These are phyloP conservation scores for Xylophagus ater DNA, from an alignment of 2,888 invertebrate genomes.

Conservation along the genomic window DNA sequence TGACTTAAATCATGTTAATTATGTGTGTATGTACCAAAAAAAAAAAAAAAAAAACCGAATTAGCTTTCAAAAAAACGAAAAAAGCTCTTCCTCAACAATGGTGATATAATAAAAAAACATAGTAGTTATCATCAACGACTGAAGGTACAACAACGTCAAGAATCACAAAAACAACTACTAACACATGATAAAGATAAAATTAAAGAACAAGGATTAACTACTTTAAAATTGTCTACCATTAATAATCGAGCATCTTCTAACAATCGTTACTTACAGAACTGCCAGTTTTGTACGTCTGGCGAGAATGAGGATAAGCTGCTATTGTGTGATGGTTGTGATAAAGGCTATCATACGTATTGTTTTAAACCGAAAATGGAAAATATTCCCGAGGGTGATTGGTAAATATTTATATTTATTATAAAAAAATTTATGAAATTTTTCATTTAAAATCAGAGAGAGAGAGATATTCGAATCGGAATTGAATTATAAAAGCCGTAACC, in stretches of 20 bases:
- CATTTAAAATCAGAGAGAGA: too few relatives aligned
- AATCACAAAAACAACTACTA: slow-evolving; percentile 4
- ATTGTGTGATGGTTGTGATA: slow-evolving; percentile 95
- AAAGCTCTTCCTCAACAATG: slow-evolving; percentile 4
- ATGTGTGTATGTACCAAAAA: slow-evolving; percentile 7
- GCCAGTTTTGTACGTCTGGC: slow-evolving; percentile 93
- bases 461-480: too few relatives aligned
- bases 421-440: too few relatives aligned
- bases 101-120: too few relatives aligned
- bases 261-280: slow-evolving; percentile 57
- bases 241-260: slow-evolving; percentile 14
- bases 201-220: slow-evolving; percentile 1
- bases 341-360: slow-evolving; percentile 97
- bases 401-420: too few relatives aligned
- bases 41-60: slow-evolving; percentile 2
- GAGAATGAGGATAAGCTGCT: slow-evolving; percentile 92
- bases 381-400: slow-evolving; percentile 98
- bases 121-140: neutral
- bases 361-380: slow-evolving; percentile 93
- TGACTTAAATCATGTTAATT: too few relatives aligned
- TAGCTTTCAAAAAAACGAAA: slow-evolving; percentile 6
- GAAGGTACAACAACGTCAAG: neutral
- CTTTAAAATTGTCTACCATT: slow-evolving; percentile 5
- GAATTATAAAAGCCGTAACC: too few relatives aligned
- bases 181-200: slow-evolving; percentile 2